These are phyloP conservation scores for Alca torda DNA, from an alignment of 2,797 vertebrate species.

Conservation along the genomic window DNA sequence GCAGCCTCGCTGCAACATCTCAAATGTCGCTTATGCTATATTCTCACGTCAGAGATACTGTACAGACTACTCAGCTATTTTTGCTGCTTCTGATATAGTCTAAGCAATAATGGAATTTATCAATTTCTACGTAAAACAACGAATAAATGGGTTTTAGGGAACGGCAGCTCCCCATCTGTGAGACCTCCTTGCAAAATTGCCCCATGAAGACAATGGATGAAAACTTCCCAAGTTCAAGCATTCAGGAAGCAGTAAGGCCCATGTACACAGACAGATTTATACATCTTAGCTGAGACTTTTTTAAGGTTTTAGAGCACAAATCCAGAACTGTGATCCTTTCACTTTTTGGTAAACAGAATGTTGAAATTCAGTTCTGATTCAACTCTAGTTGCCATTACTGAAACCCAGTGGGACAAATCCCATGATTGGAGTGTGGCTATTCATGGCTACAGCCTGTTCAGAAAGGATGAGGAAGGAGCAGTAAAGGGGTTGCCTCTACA, in stretches of 20 bases:
- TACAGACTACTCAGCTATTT: background rate
- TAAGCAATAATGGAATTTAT: background rate
- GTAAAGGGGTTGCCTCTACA: background rate
- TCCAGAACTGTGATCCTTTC: background rate
- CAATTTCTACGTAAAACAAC: background rate
- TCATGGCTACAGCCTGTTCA: background rate
- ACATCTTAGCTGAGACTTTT: background rate
- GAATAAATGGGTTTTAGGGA: background rate
- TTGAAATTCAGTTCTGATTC: background rate
- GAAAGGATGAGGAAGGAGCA: background rate
- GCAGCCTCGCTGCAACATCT: background rate
- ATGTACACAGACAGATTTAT: background rate
- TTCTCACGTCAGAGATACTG: background rate
- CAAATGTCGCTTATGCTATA: background rate
- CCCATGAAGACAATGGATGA: background rate
- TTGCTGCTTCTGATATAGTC: background rate
- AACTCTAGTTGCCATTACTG: background rate
- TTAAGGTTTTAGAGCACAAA: background rate
- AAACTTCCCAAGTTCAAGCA: background rate
- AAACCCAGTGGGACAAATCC: background rate
- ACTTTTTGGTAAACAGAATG: background rate
- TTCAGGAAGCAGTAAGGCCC: background rate
- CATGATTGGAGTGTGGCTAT: background rate
- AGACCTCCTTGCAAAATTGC: background rate
- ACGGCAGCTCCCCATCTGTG: background rate